A percentile compares a stretch with the other conserved stretches of the same genome.
Conservation (phyloP, 2,797 vertebrate genomes). For the Rhinichthys osculus region DNA sequence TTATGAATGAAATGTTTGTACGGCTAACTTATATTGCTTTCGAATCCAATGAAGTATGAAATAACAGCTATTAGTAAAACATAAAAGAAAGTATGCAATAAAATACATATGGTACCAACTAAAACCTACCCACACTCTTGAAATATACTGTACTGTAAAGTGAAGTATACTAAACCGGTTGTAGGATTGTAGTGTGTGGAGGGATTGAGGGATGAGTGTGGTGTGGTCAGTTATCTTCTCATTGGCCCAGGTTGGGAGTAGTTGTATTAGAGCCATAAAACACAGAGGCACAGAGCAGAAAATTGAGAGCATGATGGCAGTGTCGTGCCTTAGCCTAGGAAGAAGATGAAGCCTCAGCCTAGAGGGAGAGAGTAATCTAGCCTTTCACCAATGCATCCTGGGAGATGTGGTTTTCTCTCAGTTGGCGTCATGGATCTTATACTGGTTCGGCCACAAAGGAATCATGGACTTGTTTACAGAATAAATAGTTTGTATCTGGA, state of each 20-base stretch:
- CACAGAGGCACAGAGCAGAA: constrained; percentile 83
- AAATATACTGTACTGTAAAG: neutral
- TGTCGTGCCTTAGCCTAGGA: constrained; percentile 78
- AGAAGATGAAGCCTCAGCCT: constrained; percentile 77
- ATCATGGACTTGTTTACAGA: constrained; percentile 54
- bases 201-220: constrained; percentile 25
- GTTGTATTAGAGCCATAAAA: constrained; percentile 75
- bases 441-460: constrained; percentile 26
- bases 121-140: neutral
- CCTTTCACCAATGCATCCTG: constrained; percentile 40
- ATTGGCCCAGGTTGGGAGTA: constrained; percentile 51
- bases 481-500: constrained; percentile 61
- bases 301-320: constrained; percentile 85
- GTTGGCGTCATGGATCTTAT: constrained; percentile 48
- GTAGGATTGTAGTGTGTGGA: neutral
- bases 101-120: neutral
- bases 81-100: neutral
- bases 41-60: neutral
- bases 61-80: neutral
- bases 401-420: constrained; percentile 64
- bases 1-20: neutral
- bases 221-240: constrained; percentile 57
- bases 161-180: neutral
- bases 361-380: constrained; percentile 68
- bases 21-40: neutral